Percentiles rank a stretch among this genome's conserved stretches.
Conservation (phyloP, 2,797 vertebrate genomes). For the Spatula clypeata region DNA sequence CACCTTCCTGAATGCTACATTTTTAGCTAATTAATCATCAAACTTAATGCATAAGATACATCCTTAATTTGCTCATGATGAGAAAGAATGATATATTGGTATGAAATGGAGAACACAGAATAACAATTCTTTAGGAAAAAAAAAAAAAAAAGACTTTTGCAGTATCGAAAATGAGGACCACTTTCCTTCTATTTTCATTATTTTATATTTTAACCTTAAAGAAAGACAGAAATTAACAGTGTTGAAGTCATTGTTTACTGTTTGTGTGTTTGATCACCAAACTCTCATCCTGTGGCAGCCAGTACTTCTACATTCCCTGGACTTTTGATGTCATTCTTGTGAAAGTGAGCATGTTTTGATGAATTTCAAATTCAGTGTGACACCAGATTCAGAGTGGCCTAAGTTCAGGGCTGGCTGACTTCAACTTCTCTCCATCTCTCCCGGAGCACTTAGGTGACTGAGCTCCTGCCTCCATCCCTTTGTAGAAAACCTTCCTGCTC, state of each 20-base stretch:
- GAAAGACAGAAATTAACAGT: background rate
- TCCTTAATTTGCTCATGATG: background rate
- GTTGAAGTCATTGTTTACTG: background rate
- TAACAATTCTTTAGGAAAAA: background rate
- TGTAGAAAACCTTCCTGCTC: background rate
- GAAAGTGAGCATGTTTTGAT: background rate
- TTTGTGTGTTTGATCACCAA: background rate
- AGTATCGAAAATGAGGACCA: background rate
- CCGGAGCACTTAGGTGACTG: accelerated
- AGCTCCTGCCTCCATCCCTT: background rate
- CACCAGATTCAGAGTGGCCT: background rate
- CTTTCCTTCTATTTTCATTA: background rate
- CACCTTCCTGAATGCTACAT: background rate
- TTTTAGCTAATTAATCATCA: background rate
- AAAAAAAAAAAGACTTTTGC: background rate
- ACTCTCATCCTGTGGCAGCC: accelerated
- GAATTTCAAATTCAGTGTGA: background rate
- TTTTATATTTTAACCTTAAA: background rate
- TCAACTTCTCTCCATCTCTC: background rate
- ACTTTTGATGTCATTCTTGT: background rate
- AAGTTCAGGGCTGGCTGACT: background rate
- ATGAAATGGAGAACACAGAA: background rate
- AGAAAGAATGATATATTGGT: background rate
- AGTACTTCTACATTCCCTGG: background rate
- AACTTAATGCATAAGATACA: accelerated